Percentiles rank a stretch among this genome's conserved stretches.
These are phyloP conservation scores for Anarrhichthys ocellatus DNA, from an alignment of 2,113 vertebrate genomes.

Conservation along the genomic window DNA sequence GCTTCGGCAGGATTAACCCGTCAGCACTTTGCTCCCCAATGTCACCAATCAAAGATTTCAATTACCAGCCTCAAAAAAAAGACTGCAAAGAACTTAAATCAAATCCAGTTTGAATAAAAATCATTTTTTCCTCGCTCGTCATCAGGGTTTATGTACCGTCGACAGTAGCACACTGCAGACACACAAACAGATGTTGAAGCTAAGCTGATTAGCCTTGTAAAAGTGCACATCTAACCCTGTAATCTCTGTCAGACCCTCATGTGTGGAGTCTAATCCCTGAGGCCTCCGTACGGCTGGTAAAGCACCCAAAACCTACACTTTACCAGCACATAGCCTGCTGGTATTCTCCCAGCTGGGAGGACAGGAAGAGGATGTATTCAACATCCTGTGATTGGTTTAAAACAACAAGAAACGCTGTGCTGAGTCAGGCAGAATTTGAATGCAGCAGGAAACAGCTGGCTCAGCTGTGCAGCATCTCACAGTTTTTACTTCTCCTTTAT, in stretches of 20 bases:
- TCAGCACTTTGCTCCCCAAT: conserved; percentile 36
- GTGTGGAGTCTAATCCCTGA: neutral
- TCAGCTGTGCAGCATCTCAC: neutral
- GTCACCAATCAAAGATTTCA: conserved; percentile 60
- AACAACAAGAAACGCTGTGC: conserved; percentile 32
- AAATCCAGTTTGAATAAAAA: conserved; percentile 39
- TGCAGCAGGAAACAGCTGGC: conserved; percentile 51
- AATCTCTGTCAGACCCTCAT: neutral
- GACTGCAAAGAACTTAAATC: conserved; percentile 10
- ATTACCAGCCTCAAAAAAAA: conserved; percentile 34
- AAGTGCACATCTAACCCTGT: neutral
- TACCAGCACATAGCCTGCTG: neutral
- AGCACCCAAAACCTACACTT: neutral
- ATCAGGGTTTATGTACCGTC: neutral
- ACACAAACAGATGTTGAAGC: conserved; percentile 2
- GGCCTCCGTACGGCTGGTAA: neutral
- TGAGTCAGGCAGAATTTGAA: conserved; percentile 37
- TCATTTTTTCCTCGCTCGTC: neutral
- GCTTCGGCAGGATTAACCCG: conserved; percentile 56
- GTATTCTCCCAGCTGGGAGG: conserved; percentile 11
- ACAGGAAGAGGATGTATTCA: conserved; percentile 40
- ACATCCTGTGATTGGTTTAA: conserved; percentile 40
- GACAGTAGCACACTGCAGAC: neutral
- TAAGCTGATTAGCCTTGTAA: conserved; percentile 25
- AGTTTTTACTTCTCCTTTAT: conserved; percentile 41